Base-by-base conservation (phyloP, 2,888 invertebrate species). In the Anagyrus pseudococci region DNA sequence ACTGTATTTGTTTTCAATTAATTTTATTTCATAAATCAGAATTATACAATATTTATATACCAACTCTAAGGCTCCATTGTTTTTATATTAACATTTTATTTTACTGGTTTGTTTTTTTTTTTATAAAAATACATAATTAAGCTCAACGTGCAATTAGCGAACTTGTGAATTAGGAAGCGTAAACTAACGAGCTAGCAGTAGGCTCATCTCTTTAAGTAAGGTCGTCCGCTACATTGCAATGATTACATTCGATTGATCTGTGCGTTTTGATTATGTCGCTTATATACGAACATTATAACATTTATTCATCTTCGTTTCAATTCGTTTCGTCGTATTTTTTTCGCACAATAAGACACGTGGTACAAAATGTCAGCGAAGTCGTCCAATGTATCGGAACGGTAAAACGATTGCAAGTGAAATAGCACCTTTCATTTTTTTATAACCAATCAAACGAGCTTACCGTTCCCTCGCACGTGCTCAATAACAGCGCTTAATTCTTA, bases 61-160 rank as follows among this genome's bases (percentile, higher is more conserved):
- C 70, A 72, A 70, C 69, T 70, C 69, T 71, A 71, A 75, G 74
- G 74, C 77, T 70, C 68, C 70, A 70, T 71, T 70, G 73, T 69
- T 74, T 69, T 69, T 37, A 37, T 29, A 7, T 29, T 29, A 4
- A 29, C 29, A 7, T 29, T 7, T 2, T 37, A 13, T 10, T 37
- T 37, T 37, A 37, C 2, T 37, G 1, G 13, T 47, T 22, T n/a
- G 13, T 71, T 72, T 71, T 70, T 72, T 72, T 75, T 70, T 72
- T 77, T 78, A 79, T 78, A 81, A 79, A 79, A 80, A 79, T 78
- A 79, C 77, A 73, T 78, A 78, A 79, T 74, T 70, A 78, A 78
- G 76, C 77, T 75, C 70, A 72, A 69, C 75, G 72, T 77, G 75
- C 73, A 70, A 72, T 71, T 76, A 76, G 75, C 74, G 71, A 71